Evolutionary conservation across 2,113 vertebrate genomes (phyloP).

Genomic region (Aptenodytes patagonicus): DNA sequence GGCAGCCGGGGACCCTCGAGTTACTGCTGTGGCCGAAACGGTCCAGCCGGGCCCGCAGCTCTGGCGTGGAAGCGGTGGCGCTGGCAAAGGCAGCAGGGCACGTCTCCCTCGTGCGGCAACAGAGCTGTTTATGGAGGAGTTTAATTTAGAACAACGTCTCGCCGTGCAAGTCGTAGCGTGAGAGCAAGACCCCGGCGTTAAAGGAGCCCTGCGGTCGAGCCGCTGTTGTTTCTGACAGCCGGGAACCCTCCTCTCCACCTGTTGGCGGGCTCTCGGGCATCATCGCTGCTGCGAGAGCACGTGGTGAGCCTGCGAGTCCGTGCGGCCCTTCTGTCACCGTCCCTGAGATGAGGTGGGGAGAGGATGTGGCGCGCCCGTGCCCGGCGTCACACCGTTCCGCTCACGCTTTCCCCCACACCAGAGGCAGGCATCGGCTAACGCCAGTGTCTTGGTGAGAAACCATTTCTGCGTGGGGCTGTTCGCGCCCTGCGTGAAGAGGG

Average conservation of each 20-base stretch:
- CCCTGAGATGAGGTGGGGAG: neutral
- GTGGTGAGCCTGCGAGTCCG: neutral
- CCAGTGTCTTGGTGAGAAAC: neutral
- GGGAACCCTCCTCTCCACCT: neutral
- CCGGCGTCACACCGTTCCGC: too few relatives aligned
- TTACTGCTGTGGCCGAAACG: rapidly evolving
- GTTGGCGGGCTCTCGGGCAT: neutral
- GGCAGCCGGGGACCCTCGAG: neutral
- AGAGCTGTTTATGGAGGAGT: neutral
- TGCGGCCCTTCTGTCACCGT: neutral
- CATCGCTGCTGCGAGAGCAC: neutral
- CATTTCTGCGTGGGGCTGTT: neutral
- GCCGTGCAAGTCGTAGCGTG: rapidly evolving
- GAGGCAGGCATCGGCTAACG: neutral
- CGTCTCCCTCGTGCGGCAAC: rapidly evolving
- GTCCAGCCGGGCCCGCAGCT: neutral
- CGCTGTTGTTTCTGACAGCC: neutral
- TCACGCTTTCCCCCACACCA: neutral
- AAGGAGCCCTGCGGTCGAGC: neutral
- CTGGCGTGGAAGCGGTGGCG: neutral
- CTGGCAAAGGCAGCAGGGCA: too few relatives aligned
- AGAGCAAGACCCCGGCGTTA: neutral
- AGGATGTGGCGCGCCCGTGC: too few relatives aligned
- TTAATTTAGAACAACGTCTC: neutral
- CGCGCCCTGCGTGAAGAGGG: neutral